These are phyloP conservation scores for Tonatia bakeri DNA, from an alignment of 2,113 vertebrate species.

Conservation along the genomic window DNA sequence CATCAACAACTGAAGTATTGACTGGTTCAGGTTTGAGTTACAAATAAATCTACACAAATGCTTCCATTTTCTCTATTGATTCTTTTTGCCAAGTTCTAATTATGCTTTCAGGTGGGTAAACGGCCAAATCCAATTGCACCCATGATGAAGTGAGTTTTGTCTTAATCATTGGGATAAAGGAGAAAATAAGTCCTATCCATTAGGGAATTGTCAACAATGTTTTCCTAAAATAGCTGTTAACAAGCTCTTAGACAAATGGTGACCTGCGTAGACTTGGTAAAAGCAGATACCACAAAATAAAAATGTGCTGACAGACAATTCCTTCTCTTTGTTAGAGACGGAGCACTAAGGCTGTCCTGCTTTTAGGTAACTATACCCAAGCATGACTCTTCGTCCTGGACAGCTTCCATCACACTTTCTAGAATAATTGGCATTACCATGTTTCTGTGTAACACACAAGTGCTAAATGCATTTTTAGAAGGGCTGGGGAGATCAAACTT, in stretches of 20 bases:
- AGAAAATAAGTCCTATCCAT: neutral
- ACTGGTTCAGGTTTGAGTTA: neutral
- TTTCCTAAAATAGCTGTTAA: neutral
- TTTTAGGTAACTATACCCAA: neutral
- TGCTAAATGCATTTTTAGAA: neutral
- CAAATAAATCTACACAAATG: conserved; percentile 1
- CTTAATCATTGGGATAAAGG: neutral
- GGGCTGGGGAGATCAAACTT: neutral
- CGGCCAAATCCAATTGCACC: neutral
- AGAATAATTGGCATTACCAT: neutral
- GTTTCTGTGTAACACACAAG: neutral
- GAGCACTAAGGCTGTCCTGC: neutral
- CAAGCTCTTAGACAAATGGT: neutral
- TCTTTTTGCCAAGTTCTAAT: conserved; percentile 17
- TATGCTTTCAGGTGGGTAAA: neutral
- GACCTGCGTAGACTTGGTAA: neutral
- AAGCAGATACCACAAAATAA: neutral
- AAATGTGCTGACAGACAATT: neutral
- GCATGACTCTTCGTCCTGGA: neutral
- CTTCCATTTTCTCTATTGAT: neutral
- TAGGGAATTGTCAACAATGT: neutral
- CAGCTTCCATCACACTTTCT: neutral
- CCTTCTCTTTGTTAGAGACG: neutral
- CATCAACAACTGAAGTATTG: neutral
- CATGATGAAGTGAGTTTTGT: neutral